phyloP scores from a whole-genome alignment of 2,888 invertebrate species.

The Graphium colonna region DNA sequence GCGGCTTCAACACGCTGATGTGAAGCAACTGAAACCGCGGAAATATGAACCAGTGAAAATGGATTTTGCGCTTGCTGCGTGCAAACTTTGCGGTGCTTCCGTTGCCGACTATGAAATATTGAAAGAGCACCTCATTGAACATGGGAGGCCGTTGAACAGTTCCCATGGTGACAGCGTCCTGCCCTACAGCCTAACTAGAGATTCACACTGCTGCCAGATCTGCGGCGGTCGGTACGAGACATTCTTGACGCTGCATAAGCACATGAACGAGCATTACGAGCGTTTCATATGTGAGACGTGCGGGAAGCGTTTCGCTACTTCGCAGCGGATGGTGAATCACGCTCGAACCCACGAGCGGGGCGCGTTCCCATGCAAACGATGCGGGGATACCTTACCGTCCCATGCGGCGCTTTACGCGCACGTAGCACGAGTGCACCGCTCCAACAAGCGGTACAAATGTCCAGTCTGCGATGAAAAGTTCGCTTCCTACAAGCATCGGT shows the following conservation, averaged over 20 bases:
- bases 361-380: slow-evolving; percentile 62
- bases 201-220: slow-evolving; percentile 61
- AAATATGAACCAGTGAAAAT: slow-evolving; percentile 71
- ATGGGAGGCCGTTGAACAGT: slow-evolving; percentile 53
- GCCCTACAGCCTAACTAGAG: slow-evolving; percentile 65
- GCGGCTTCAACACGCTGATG: slow-evolving; percentile 45
- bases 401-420: slow-evolving; percentile 61
- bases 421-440: slow-evolving; percentile 57
- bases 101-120: slow-evolving; percentile 52
- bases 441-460: slow-evolving; percentile 68
- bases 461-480: slow-evolving; percentile 72
- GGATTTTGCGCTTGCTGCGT: slow-evolving; percentile 55
- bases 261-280: slow-evolving; percentile 72
- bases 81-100: slow-evolving; percentile 53
- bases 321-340: slow-evolving; percentile 66
- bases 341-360: slow-evolving; percentile 61
- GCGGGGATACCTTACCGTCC: slow-evolving; percentile 53
- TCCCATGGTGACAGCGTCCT: slow-evolving; percentile 62
- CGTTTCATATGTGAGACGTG: slow-evolving; percentile 72
- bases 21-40: slow-evolving; percentile 51
- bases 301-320: slow-evolving; percentile 65
- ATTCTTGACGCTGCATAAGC: slow-evolving; percentile 67
- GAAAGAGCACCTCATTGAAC: slow-evolving; percentile 55
- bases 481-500: slow-evolving; percentile 61
- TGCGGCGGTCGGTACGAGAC: slow-evolving; percentile 68